phyloP scores from a whole-genome alignment of 2,797 vertebrate genomes.

The Salarias fasciatus region DNA sequence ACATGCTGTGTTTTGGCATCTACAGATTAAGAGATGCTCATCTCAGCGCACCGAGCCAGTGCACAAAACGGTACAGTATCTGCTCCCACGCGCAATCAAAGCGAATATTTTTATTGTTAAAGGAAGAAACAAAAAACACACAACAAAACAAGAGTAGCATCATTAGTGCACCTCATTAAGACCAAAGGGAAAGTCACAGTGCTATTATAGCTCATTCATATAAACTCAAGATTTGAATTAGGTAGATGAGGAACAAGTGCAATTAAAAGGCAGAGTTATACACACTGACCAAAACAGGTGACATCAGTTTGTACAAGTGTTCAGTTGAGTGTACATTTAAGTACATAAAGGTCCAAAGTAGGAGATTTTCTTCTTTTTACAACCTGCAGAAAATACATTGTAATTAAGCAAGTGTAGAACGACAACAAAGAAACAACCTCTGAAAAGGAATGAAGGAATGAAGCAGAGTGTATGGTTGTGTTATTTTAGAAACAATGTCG shows the following conservation, averaged over 20 bases:
- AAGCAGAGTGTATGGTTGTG: too few species aligned
- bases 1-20: constrained; percentile 99
- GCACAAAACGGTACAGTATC: constrained; percentile 91
- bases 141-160: too few species aligned
- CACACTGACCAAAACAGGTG: background rate
- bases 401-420: too few species aligned
- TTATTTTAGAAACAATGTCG: too few species aligned
- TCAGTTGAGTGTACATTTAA: too few species aligned
- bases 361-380: too few species aligned
- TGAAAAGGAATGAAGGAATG: too few species aligned
- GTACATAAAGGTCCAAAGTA: too few species aligned
- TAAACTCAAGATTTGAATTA: background rate
- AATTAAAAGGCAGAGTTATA: background rate
- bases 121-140: background rate
- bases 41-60: constrained; percentile 86
- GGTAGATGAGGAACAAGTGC: background rate
- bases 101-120: background rate
- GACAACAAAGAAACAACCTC: too few species aligned
- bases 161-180: background rate
- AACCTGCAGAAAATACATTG: too few species aligned
- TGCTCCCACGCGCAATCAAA: background rate
- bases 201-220: background rate
- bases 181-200: background rate
- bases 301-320: background rate
- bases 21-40: constrained; percentile 98